phyloP scores from a whole-genome alignment of 1,140 invertebrate species.

The Drosophila ohnishii region DNA sequence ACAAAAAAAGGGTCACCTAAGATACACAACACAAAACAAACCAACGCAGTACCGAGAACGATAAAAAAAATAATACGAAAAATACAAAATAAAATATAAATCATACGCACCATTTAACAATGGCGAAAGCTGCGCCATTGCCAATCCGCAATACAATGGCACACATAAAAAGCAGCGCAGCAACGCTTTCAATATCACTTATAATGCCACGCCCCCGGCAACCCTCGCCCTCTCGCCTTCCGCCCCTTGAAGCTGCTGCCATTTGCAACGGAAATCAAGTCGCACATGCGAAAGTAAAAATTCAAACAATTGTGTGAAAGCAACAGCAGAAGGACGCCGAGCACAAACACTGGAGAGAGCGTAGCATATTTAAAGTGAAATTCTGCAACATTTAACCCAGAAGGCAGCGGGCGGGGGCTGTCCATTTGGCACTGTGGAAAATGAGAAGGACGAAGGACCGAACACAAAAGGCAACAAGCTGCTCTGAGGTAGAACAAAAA shows the following conservation, averaged over 20 bases:
- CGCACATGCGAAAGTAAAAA: slow-evolving; percentile 80
- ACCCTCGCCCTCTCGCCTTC: background rate
- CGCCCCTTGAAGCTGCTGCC: slow-evolving; percentile 38
- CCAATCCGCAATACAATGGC: slow-evolving; percentile 72
- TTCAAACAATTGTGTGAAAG: slow-evolving; percentile 65
- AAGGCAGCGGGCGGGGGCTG: slow-evolving; percentile 4
- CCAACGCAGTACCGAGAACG: slow-evolving; percentile 28
- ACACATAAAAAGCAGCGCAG: slow-evolving; percentile 61
- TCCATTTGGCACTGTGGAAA: slow-evolving; percentile 3
- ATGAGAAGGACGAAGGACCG: slow-evolving; percentile 43
- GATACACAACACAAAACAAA: slow-evolving; percentile 16
- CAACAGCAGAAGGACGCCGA: slow-evolving; percentile 4
- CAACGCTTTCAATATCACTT: slow-evolving; percentile 78
- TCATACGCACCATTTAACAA: slow-evolving; percentile 81
- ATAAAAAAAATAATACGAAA: slow-evolving; percentile 46
- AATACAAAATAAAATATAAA: slow-evolving; percentile 77
- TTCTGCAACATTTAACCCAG: slow-evolving; percentile 73
- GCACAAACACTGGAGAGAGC: slow-evolving; percentile 18
- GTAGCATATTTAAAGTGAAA: slow-evolving; percentile 63
- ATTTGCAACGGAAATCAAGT: slow-evolving; percentile 81
- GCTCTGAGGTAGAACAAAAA: slow-evolving; percentile 22
- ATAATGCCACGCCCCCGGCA: slow-evolving; percentile 52
- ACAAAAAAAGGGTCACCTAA: slow-evolving; percentile 20
- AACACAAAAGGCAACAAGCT: slow-evolving; percentile 56
- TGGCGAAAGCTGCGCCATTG: slow-evolving; percentile 60